Evolutionary conservation across 1,140 invertebrate genomes (phyloP), one percentile per base, ranked within the genome.

Genomic region (Drosophila takahashii): DNA sequence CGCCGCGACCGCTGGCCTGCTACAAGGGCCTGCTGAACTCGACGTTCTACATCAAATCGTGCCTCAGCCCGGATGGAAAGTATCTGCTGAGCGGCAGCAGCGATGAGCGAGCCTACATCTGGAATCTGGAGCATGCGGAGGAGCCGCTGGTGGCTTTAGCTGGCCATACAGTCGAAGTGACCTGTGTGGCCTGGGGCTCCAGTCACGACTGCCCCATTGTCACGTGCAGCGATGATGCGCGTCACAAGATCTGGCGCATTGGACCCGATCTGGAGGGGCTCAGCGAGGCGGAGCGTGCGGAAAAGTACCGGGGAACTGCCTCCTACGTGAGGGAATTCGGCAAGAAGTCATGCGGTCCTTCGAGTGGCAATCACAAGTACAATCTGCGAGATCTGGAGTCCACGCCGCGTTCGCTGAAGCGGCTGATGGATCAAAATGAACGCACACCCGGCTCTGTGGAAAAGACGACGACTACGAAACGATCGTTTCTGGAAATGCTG

Each of bases 61-160:
- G 95, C 71, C 92, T 98, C 16, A 97, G 96, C 92, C 94, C 95
- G 1, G 96, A 97, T 92, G 95, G 96, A 1, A 93, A 94, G 45
- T 98, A 96, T 92, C 92, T 98, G 11, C 92, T 96, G 0, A 97
- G 96, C 92, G 97, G 97, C 3, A 97, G 97, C 64, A 96, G 95
- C 84, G 96, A 98, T 92, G 94, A 96, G 73, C 93, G 95, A 75
- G 97, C 96, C 0, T 97, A 97, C 79, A 95, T 98, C 64, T 98
- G 97, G 97, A 95, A 95, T 84, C 93, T 95, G 6, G 93, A 93
- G 4, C 93, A 93, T 73, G 92, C 93, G n/a, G 94, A 94, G 22
- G 72, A 92, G 47, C 96, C 96, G 0, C 77, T 97, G 16, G 93
- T 96, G 10, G 94, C 94, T 59, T 93, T 98, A 0, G 93, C 92